Conservation (phyloP, 2,797 vertebrate genomes). For the Alauda arvensis region DNA sequence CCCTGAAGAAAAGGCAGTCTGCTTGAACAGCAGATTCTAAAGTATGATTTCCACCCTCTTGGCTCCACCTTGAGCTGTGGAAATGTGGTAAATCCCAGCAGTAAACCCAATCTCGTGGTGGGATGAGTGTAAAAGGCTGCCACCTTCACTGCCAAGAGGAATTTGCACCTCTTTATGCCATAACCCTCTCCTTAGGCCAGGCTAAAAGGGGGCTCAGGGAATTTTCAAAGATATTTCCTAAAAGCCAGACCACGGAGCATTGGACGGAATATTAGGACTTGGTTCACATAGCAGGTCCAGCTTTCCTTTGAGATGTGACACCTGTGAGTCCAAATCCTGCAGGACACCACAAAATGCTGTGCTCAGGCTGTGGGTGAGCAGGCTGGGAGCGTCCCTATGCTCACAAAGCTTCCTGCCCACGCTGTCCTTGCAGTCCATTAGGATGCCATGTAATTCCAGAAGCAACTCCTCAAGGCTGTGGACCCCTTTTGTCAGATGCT, state of each 20-base stretch:
- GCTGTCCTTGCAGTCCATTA: constrained; percentile 59
- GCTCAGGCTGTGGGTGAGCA: constrained; percentile 48
- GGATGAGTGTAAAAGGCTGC: not conserved
- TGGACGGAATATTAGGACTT: constrained; percentile 4
- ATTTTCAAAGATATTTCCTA: not conserved
- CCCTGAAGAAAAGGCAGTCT: not conserved
- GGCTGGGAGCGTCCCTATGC: not conserved
- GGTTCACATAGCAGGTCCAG: constrained; percentile 70
- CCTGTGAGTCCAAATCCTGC: constrained; percentile 59
- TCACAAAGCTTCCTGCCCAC: constrained; percentile 37
- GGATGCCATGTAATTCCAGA: constrained; percentile 63
- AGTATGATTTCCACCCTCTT: not conserved
- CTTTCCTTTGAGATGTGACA: constrained; percentile 64
- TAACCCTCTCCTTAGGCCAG: not conserved
- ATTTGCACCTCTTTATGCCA: not conserved
- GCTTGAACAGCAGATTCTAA: not conserved
- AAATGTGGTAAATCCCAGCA: not conserved
- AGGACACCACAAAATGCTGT: constrained; percentile 49
- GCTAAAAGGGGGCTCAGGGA: not conserved
- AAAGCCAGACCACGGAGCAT: not conserved
- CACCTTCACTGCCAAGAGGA: not conserved
- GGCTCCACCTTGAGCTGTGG: not conserved
- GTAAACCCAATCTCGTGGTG: not conserved
- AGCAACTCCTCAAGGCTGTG: constrained; percentile 64
- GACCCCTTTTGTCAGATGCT: constrained; percentile 69